Evolutionary conservation across 1,140 invertebrate species (phyloP).

Genomic region (Thaumetopoea pityocampa): DNA sequence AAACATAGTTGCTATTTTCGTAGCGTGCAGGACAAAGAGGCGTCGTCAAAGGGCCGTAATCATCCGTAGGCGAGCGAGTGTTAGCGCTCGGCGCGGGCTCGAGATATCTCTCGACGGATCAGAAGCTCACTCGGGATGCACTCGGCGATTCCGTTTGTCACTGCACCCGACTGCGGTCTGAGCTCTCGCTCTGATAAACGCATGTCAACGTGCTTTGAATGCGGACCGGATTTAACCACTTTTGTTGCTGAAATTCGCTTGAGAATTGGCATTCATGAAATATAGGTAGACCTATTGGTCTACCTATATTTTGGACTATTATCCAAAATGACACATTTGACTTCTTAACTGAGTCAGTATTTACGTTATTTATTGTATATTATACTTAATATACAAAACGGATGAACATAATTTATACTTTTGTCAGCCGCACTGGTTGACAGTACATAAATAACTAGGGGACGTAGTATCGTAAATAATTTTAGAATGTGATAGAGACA

Average conservation of each 20-base stretch:
- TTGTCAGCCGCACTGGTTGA: neutral
- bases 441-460: no score
- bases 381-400: no score
- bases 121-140: conserved; percentile 65
- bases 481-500: no score
- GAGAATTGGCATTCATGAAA: no score
- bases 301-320: no score
- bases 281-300: no score
- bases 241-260: conserved; percentile 7
- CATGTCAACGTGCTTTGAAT: conserved; percentile 65
- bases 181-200: conserved; percentile 67
- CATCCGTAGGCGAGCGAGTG: conserved; percentile 59
- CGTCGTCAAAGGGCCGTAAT: conserved; percentile 66
- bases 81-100: conserved; percentile 62
- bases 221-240: conserved; percentile 41
- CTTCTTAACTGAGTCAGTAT: no score
- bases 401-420: no score
- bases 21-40: conserved; percentile 40
- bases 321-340: no score
- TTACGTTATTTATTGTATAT: no score
- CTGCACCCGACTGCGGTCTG: conserved; percentile 54
- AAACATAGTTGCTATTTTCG: conserved; percentile 40
- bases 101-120: conserved; percentile 71
- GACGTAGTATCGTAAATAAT: no score
- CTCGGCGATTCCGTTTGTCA: conserved; percentile 72